Percentiles rank a stretch among this genome's conserved stretches.
These are phyloP conservation scores for Graphium colonna DNA, from an alignment of 2,888 invertebrate genomes.

Conservation along the genomic window DNA sequence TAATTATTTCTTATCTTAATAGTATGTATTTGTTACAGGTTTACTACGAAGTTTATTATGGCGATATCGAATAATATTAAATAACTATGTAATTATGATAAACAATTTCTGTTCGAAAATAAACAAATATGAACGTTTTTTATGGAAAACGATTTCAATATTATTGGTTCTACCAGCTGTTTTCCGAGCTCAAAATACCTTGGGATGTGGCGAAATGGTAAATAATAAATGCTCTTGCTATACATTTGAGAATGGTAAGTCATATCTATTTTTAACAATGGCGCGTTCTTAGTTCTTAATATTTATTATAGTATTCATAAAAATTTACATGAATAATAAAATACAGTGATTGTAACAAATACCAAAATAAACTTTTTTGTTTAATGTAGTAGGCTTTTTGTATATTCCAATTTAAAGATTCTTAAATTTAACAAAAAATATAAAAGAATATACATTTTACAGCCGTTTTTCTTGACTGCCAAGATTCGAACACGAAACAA, in stretches of 20 bases:
- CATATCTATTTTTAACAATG: conserved; percentile 10
- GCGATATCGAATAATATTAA: conserved; percentile 49
- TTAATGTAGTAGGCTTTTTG: too few relatives aligned
- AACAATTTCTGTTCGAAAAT: conserved; percentile 58
- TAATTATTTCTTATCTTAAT: too few relatives aligned
- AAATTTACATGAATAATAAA: too few relatives aligned
- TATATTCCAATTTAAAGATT: too few relatives aligned
- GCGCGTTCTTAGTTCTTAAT: too few relatives aligned
- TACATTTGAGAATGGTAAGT: conserved; percentile 91
- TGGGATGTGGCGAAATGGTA: conserved; percentile 85
- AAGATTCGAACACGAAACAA: conserved; percentile 87
- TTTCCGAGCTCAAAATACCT: conserved; percentile 74
- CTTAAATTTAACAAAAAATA: too few relatives aligned
- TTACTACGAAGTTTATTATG: conserved; percentile 39
- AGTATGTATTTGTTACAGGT: conserved; percentile 56
- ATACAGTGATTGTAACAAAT: too few relatives aligned
- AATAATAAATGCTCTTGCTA: conserved; percentile 93
- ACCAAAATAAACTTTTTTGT: too few relatives aligned
- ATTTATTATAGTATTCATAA: too few relatives aligned
- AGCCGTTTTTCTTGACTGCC: conserved; percentile 92
- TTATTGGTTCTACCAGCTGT: conserved; percentile 65
- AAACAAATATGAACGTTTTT: conserved; percentile 59
- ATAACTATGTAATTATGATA: conserved; percentile 76
- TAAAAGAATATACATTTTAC: conserved; percentile 33
- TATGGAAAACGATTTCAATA: conserved; percentile 66